Evolutionary conservation across 2,888 invertebrate genomes (phyloP), one percentile per base, ranked within the genome.

Genomic region (Dolichomitus sp.): DNA sequence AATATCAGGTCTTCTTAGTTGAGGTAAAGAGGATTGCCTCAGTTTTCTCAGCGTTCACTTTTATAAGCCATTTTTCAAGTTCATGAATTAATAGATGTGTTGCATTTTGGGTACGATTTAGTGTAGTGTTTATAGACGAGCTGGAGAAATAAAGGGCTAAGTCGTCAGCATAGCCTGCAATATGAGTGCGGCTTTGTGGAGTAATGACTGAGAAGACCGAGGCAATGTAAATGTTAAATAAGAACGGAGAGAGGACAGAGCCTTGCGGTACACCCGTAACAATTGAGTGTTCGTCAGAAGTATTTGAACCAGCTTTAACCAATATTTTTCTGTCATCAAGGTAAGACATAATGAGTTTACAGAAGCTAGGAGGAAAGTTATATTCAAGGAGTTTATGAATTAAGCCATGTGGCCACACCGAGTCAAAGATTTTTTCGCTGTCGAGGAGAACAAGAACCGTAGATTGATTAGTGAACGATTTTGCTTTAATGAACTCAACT

Each of bases 391-490:
- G 9, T n/a, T 59, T 59, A 9, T 59, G 17, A 1, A 59, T 6
- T 0, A 37, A 1, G 9, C 52, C 27, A 0, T 27, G 52, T 1
- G 52, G 19, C 52, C 52, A 52, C 2, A 52, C 52, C 7, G 23
- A 52, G 11, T 52, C 52, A 23, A 52, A 52, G 0, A 23, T 23
- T 9, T 52, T 50, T 50, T 50, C 52, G 11, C 52, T 52, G 4
- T 52, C 59, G 6, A 59, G 33, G 0, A 59, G 17, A 1, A 59
- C 37, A 0, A 59, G 37, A n/a, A 59, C 59, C 0, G 59, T 59
- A 0, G 59, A 59, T 37, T 59, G 59, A 33, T n/a, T n/a, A n/a
- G n/a, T n/a, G n/a, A n/a, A 37, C 1, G 59, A 59, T 17, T 59
- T 59, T 5, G 33, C 1, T 59, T 59, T 59, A 4, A 59, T 59